Evolutionary conservation across 2,888 invertebrate genomes (phyloP), one percentile per base, ranked within the genome.

Genomic region (Pemphredon lugubris): DNA sequence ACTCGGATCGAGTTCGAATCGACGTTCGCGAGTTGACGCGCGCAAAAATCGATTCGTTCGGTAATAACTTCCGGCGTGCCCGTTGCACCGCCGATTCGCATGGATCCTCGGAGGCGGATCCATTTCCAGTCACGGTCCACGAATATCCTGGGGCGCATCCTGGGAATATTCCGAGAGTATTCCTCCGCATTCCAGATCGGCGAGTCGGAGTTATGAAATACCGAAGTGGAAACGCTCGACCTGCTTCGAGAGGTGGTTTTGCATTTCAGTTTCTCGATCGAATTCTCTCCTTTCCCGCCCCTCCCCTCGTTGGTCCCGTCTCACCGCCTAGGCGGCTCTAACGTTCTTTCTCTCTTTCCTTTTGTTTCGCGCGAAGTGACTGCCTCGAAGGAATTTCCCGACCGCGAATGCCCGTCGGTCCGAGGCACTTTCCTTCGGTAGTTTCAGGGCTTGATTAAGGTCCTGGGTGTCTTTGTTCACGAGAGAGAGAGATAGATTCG

Each of bases 181-280:
- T 55, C 59, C n/a, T n/a, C 37, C 53, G 77, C 75, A 74, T 73
- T 73, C 66, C 76, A 40, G 50, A 65, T 57, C 67, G 58, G 2
- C 77, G 53, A 61, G 65, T 45, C 61, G 59, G 64, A 69, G 73
- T 83, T 84, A 85, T 85, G 85, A 85, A 84, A 82, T 81, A 81
- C 81, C 84, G 71, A 47, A 75, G 79, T 63, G 76, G 78, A 75
- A 77, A 68, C 75, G 70, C 77, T 74, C 79, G 81, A 68, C 65
- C 68, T 53, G 57, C 77, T 30, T 61, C 63, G 54, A 79, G 77
- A 86, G 84, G 86, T 84, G 79, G 73, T 81, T 77, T 82, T 80
- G 77, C 78, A 83, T 79, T 77, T 60, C 73, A 83, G 79, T 73
- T 68, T 65, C 60, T 70, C 75, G 78, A 78, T 77, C 79, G 71